These are phyloP conservation scores for Neosilurus hyrtlii DNA, from an alignment of 2,797 vertebrate species.

Conservation along the genomic window DNA sequence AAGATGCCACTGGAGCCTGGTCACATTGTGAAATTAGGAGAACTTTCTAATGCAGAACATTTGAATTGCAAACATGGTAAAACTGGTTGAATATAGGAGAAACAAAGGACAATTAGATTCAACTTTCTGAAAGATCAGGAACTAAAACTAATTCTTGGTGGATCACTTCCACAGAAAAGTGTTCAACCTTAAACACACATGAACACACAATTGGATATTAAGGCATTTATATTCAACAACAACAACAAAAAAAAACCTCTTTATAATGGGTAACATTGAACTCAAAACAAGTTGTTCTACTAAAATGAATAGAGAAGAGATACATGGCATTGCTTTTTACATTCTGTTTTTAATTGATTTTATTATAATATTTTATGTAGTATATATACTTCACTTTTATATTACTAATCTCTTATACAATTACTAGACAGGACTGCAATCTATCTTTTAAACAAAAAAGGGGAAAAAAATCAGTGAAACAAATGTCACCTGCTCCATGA, in stretches of 20 bases:
- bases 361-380: background rate
- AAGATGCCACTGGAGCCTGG: constrained; percentile 79
- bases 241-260: background rate
- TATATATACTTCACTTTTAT: background rate
- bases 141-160: background rate
- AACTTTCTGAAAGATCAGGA: background rate
- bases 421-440: background rate
- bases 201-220: background rate
- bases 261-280: background rate
- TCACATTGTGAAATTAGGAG: constrained; percentile 82
- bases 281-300: background rate
- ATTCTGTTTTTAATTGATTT: background rate
- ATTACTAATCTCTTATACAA: background rate
- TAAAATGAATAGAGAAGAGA: background rate
- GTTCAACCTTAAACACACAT: background rate
- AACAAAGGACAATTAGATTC: background rate
- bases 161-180: background rate
- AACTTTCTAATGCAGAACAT: constrained; percentile 71
- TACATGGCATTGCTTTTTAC: background rate
- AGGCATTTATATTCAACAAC: background rate
- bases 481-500: background rate
- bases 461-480: background rate
- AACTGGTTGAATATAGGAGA: background rate
- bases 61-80: constrained; percentile 48
- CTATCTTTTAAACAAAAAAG: background rate